Percentiles rank a stretch among this genome's conserved stretches.
Evolutionary conservation across 2,797 vertebrate genomes (phyloP).

Genomic region (Phoxinus dragarum): DNA sequence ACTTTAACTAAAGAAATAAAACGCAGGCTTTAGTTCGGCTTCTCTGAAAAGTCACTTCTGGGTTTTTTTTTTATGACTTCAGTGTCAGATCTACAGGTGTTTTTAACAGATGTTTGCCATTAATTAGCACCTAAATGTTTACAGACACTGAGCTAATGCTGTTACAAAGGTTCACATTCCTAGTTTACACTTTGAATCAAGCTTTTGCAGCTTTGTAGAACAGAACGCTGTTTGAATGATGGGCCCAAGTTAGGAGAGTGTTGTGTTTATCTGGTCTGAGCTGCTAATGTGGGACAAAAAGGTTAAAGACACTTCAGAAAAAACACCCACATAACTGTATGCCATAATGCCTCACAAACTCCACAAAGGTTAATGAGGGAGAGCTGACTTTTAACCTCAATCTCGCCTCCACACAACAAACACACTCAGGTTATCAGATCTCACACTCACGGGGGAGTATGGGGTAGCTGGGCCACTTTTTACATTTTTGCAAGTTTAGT

Average conservation of each 20-base stretch:
- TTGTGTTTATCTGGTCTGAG: conserved; percentile 21
- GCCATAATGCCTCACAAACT: conserved; percentile 36
- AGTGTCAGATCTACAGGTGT: background rate
- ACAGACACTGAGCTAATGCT: conserved; percentile 11
- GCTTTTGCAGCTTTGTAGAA: background rate
- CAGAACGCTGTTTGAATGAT: background rate
- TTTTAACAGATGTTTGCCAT: conserved; percentile 38
- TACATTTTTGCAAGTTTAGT: background rate
- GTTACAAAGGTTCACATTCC: conserved; percentile 23
- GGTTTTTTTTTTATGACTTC: background rate
- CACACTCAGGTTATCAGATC: conserved; percentile 1
- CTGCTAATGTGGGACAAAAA: conserved; percentile 36
- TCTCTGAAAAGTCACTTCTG: background rate
- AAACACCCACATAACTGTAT: conserved; percentile 41
- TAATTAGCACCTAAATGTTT: conserved; percentile 33
- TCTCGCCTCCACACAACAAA: conserved; percentile 27
- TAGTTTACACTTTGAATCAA: conserved; percentile 14
- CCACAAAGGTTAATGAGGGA: conserved; percentile 42
- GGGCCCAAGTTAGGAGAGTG: background rate
- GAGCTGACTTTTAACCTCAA: conserved; percentile 41
- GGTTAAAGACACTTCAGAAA: conserved; percentile 37
- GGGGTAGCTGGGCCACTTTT: conserved; percentile 17
- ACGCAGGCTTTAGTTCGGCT: conserved; percentile 14
- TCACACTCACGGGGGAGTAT: background rate
- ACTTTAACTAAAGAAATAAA: conserved; percentile 22